phyloP scores from a whole-genome alignment of 2,113 vertebrate species.

The Ardeotis arabs region DNA sequence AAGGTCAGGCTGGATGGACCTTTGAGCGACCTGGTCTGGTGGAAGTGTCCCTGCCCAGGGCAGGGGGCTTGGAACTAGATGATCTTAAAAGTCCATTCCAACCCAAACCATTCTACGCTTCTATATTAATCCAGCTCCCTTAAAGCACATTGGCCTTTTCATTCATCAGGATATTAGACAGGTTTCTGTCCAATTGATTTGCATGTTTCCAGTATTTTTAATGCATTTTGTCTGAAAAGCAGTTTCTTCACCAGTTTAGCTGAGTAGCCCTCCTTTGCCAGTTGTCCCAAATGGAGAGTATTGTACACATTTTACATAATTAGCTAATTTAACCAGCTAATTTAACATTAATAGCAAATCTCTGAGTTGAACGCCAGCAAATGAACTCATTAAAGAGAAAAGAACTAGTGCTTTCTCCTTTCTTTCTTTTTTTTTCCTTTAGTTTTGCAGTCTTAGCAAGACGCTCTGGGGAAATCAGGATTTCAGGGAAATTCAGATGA shows the following conservation, averaged over 20 bases:
- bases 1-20: too few species aligned
- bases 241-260: not conserved
- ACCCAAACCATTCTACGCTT: too few species aligned
- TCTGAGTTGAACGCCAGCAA: slow-evolving; percentile 27
- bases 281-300: not conserved
- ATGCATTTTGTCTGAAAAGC: not conserved
- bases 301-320: slow-evolving; percentile 39
- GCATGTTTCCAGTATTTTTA: not conserved
- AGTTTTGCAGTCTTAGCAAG: not conserved
- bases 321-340: slow-evolving; percentile 59
- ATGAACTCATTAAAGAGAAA: slow-evolving; percentile 49
- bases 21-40: too few species aligned
- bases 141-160: not conserved
- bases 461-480: slow-evolving; percentile 43
- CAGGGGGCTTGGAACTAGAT: too few species aligned
- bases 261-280: not conserved
- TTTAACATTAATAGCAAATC: slow-evolving; percentile 52
- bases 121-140: not conserved
- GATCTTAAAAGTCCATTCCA: too few species aligned
- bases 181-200: not conserved
- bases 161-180: not conserved
- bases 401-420: not conserved
- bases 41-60: too few species aligned
- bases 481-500: slow-evolving; percentile 27
- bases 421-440: not conserved